Percentiles rank a stretch among this genome's conserved stretches.
Conservation (phyloP, 2,797 vertebrate genomes). For the Intellagama lesueurii region DNA sequence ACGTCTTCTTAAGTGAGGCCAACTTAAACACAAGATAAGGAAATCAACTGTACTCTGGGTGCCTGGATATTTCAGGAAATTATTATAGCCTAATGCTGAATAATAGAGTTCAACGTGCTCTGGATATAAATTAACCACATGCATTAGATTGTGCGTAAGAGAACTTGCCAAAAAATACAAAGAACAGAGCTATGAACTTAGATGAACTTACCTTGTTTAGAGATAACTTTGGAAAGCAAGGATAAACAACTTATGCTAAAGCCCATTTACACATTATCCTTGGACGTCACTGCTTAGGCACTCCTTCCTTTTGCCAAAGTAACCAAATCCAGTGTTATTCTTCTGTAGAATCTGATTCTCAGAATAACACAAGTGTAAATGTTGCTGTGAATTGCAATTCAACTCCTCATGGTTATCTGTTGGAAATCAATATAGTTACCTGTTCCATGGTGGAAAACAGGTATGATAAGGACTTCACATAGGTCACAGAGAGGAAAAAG, state of each 20-base stretch:
- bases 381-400: conserved; percentile 20
- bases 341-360: background rate
- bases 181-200: conserved; percentile 51
- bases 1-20: conserved; percentile 50
- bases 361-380: conserved; percentile 1
- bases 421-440: background rate
- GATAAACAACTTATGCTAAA: conserved; percentile 58
- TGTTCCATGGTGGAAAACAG: background rate
- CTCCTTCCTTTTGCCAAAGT: conserved; percentile 34
- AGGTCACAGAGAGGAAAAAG: background rate
- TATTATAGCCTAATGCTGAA: conserved; percentile 23
- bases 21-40: conserved; percentile 61
- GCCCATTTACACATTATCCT: conserved; percentile 7
- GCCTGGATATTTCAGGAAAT: conserved; percentile 38
- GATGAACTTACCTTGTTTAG: conserved; percentile 64
- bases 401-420: background rate
- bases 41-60: conserved; percentile 57
- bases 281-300: conserved; percentile 33
- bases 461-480: background rate
- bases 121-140: conserved; percentile 29
- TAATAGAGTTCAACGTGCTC: conserved; percentile 5
- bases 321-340: conserved; percentile 32
- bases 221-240: conserved; percentile 57
- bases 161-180: conserved; percentile 52
- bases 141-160: conserved; percentile 35